Conservation (phyloP, 2,113 vertebrate species). For the Paradisaea rubra region DNA sequence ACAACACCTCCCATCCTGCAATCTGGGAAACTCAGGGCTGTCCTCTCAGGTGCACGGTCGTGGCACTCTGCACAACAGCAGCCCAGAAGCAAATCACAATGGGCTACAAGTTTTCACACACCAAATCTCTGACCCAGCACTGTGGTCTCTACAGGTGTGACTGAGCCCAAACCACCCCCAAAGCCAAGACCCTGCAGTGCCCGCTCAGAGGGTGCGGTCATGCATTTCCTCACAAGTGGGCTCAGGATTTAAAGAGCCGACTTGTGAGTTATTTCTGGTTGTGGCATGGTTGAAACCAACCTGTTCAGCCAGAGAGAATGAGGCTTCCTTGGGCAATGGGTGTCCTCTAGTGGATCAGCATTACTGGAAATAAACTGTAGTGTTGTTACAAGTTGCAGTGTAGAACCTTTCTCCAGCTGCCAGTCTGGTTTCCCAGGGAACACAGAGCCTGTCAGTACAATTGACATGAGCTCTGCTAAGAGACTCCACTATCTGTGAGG, state of each 20-base stretch:
- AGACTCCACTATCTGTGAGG: background rate
- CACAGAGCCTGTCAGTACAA: background rate
- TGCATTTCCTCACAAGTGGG: rapidly evolving
- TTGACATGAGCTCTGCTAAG: background rate
- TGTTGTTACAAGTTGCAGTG: background rate
- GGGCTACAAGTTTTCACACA: background rate
- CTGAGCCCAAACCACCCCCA: background rate
- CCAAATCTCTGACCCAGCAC: background rate
- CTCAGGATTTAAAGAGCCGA: background rate
- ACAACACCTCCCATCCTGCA: rapidly evolving
- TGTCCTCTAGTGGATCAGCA: background rate
- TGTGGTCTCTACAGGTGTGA: rapidly evolving
- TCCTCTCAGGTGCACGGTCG: rapidly evolving
- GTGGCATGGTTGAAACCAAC: background rate
- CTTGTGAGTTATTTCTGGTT: background rate
- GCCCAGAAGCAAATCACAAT: background rate
- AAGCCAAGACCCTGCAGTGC: rapidly evolving
- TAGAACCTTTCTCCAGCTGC: background rate
- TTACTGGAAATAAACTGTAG: background rate
- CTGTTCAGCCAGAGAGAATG: background rate
- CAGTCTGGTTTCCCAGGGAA: background rate
- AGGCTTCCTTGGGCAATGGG: background rate
- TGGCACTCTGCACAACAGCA: background rate
- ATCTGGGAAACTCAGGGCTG: rapidly evolving
- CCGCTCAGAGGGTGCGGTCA: background rate